phyloP scores from a whole-genome alignment of 92 coral and sea anemone species.

The Chrysogorgia sp. region DNA sequence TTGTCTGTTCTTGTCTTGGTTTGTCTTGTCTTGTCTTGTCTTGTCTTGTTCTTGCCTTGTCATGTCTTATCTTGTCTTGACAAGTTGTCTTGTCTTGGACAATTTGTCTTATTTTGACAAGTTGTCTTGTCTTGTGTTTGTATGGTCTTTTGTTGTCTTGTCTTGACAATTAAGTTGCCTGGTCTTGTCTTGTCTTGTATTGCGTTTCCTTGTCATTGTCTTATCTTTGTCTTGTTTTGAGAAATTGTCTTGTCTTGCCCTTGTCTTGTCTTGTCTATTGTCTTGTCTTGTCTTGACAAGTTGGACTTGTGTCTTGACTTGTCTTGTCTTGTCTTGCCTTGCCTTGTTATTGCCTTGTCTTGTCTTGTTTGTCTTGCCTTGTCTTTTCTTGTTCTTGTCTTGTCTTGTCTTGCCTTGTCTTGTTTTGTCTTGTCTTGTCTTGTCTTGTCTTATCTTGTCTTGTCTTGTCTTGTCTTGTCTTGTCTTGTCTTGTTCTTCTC shows the following conservation, averaged over 20 bases:
- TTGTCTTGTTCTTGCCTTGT: constrained; percentile 24
- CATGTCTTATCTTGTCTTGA: constrained; percentile 29
- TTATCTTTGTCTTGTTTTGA: constrained; percentile 2
- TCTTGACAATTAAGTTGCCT: too few relatives aligned
- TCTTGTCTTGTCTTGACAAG: neutral
- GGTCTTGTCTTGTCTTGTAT: constrained; percentile 4
- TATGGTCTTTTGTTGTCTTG: neutral
- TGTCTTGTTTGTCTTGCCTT: too few relatives aligned
- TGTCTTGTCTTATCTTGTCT: neutral
- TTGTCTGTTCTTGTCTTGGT: too few relatives aligned
- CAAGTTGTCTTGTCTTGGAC: too few relatives aligned
- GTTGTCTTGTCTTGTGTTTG: constrained; percentile 4
- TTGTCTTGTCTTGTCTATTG: too few relatives aligned
- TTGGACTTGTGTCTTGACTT: constrained; percentile 2
- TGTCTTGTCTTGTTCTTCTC: neutral
- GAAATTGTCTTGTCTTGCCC: constrained; percentile 6
- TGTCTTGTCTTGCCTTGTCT: constrained; percentile 9
- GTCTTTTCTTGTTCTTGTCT: too few relatives aligned
- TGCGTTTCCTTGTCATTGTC: constrained; percentile 3
- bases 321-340: constrained; percentile 11
- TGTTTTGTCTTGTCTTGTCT: constrained; percentile 4
- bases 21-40: constrained; percentile 9
- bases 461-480: too few relatives aligned
- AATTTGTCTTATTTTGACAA: too few relatives aligned
- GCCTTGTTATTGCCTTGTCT: neutral